A percentile compares a stretch with the other conserved stretches of the same genome.
phyloP scores from a whole-genome alignment of 2,113 vertebrate species.

The Morone chrysops region DNA sequence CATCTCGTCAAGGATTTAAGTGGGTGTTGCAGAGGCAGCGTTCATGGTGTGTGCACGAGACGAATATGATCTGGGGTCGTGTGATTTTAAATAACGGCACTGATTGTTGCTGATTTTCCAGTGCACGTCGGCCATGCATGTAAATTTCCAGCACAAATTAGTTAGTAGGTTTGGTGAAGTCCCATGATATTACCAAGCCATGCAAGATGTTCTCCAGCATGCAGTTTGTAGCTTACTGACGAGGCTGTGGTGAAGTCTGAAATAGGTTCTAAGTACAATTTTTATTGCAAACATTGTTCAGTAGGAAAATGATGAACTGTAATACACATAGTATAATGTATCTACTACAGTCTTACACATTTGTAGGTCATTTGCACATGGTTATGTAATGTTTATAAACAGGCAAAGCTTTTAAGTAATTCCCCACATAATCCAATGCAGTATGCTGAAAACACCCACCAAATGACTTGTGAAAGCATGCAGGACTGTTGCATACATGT shows the following conservation, averaged over 20 bases:
- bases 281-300: not conserved
- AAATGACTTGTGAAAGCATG: not conserved
- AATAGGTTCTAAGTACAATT: not conserved
- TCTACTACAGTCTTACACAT: not conserved
- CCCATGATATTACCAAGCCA: not conserved
- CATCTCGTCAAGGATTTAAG: not conserved
- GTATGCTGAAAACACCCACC: not conserved
- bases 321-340: not conserved
- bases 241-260: not conserved
- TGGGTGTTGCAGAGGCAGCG: not conserved
- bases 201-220: not conserved
- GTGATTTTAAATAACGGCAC: conserved; percentile 15
- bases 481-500: not conserved
- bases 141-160: conserved; percentile 35
- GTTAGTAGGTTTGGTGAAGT: conserved; percentile 11
- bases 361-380: not conserved
- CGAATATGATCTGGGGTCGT: conserved; percentile 22
- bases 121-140: not conserved
- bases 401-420: not conserved
- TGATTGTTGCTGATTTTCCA: conserved; percentile 47
- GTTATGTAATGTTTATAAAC: not conserved
- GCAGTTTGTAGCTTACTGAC: not conserved
- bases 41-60: not conserved
- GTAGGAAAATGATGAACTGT: not conserved
- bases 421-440: not conserved